Base-by-base conservation (phyloP, 2,797 vertebrate species). In the Hipposideros larvatus region DNA sequence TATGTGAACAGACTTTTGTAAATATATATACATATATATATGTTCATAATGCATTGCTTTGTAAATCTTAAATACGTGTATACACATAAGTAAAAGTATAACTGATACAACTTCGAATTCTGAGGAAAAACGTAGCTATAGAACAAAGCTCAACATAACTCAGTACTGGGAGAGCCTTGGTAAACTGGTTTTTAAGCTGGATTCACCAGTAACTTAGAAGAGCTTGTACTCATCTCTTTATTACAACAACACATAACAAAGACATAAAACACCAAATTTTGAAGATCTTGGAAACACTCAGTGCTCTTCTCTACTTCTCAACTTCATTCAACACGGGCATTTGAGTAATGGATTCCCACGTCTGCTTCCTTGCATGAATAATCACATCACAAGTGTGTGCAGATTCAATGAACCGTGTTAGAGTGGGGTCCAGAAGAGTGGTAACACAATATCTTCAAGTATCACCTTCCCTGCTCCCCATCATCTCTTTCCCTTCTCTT, bases 401-500 rank as follows among this genome's bases (percentile, higher is more conserved):
- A 34, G 55, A 9, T 19, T 59, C 28, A 80, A 51, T 13, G 2
- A 85, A 85, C 43, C 18, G 7, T 41, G 7, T 4, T 57, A 48
- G 16, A 85, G 16, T 57, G 41, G 7, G 7, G 8, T 55, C 24
- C 46, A 41, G 78, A 73, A n/a, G 48, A 41, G 11, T 19, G 37
- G 65, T 43, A 28, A 41, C 4, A 8, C 15, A 22, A 5, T 26
- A 41, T 57, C 51, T 89, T 59, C 48, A 89, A 84, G 26, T 34
- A 48, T 11, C 18, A 0, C 19, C 24, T 68, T 4, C 4, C 14
- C 61, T 7, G 28, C 24, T 78, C 13, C 14, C 7, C 22, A 16
- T 37, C 6, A 24, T 14, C 0, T 28, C 34, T 15, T 5, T n/a
- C 5, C 7, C 26, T 83, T n/a, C 7, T 3, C 21, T 0, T 6